Evolutionary conservation across 53 echinoderm and acorn worm species (phyloP).

Genomic region (Actinopyga echinites): DNA sequence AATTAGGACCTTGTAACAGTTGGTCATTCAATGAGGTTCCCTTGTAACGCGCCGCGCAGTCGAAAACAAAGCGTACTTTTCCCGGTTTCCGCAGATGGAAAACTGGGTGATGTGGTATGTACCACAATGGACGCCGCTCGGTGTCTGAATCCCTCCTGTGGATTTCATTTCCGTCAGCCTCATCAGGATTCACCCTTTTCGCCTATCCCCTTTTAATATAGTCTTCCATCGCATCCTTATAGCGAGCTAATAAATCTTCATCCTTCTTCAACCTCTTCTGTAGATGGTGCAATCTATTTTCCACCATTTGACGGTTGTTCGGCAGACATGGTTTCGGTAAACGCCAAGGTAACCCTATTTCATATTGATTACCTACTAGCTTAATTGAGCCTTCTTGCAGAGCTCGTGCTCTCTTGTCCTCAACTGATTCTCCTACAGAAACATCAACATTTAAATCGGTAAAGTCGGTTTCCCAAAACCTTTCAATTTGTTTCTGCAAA

Average conservation of each 20-base stretch:
- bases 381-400: conserved; percentile 23
- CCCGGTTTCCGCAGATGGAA: conserved; percentile 28
- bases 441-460: neutral
- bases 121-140: neutral
- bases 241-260: neutral
- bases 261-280: neutral
- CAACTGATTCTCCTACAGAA: conserved; percentile 28
- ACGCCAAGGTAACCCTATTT: neutral
- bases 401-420: conserved; percentile 35
- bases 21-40: neutral
- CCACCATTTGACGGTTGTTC: neutral
- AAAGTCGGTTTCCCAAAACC: conserved; percentile 44
- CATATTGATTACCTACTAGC: conserved; percentile 1
- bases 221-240: neutral
- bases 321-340: neutral
- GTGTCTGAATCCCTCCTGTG: no score
- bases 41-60: neutral
- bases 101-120: conserved; percentile 36
- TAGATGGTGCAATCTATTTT: neutral
- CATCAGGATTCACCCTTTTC: neutral
- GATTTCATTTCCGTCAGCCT: neutral
- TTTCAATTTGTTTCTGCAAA: conserved; percentile 28
- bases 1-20: neutral
- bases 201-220: neutral
- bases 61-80: neutral